These are phyloP conservation scores for Rhaphigaster nebulosa DNA, from an alignment of 2,888 invertebrate species.

Conservation along the genomic window DNA sequence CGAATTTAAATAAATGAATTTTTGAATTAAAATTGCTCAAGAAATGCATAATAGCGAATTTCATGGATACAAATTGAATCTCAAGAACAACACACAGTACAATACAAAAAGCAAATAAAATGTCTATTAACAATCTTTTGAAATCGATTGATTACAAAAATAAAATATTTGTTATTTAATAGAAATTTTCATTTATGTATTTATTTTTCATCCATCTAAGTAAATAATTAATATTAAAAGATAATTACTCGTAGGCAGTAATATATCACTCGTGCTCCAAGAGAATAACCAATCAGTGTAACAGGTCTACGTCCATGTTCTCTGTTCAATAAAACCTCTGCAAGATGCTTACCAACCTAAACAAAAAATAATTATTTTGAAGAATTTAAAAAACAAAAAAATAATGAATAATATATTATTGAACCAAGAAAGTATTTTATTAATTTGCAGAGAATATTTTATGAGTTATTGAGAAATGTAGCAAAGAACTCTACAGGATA, in stretches of 20 bases:
- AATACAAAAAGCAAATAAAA: no score
- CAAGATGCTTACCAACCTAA: conserved; percentile 76
- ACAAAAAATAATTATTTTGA: conserved; percentile 63
- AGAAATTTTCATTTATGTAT: background rate
- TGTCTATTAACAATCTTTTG: no score
- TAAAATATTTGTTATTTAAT: background rate
- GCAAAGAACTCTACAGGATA: no score
- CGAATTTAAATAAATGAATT: no score
- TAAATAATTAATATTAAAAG: background rate
- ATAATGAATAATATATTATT: background rate
- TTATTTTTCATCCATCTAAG: background rate
- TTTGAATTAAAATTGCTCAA: no score
- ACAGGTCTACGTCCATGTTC: conserved; percentile 77
- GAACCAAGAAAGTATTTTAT: background rate
- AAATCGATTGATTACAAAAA: background rate
- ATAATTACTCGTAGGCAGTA: conserved; percentile 72
- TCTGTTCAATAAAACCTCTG: conserved; percentile 75
- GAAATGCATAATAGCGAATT: no score
- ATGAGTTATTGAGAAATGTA: background rate
- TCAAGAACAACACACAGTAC: no score
- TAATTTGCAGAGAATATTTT: background rate
- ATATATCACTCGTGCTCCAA: conserved; percentile 79
- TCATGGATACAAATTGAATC: no score
- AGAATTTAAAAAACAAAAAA: background rate
- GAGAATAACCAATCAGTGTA: conserved; percentile 76